Percentiles rank a stretch among this genome's conserved stretches.
These are phyloP conservation scores for Chondrilla cf. caribensis DNA, from an alignment of 37 sponge, comb jelly and placozoan genomes.

Conservation along the genomic window DNA sequence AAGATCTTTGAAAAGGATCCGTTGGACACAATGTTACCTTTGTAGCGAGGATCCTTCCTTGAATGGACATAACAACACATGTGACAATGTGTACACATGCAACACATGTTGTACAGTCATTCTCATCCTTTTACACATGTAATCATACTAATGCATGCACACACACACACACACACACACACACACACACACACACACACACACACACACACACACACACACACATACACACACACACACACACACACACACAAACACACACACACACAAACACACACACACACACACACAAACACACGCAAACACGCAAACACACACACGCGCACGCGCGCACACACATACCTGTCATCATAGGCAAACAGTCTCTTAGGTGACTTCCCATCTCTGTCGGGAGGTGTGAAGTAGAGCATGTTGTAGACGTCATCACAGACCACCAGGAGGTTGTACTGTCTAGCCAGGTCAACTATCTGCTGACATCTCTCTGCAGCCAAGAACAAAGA, in stretches of 20 bases:
- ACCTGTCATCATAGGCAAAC: constrained; percentile 70
- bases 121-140: too few species aligned
- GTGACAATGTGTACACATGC: too few species aligned
- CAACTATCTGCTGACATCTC: constrained; percentile 52
- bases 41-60: constrained; percentile 61
- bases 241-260: too few species aligned
- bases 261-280: too few species aligned
- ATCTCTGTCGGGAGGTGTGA: constrained; percentile 8
- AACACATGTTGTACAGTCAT: too few species aligned
- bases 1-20: constrained; percentile 86
- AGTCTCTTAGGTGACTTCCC: constrained; percentile 45
- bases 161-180: too few species aligned
- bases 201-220: too few species aligned
- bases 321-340: neutral
- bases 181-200: too few species aligned
- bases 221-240: too few species aligned
- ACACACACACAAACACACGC: too few species aligned
- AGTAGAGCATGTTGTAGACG: constrained; percentile 81
- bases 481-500: constrained; percentile 20
- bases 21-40: constrained; percentile 78
- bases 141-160: too few species aligned
- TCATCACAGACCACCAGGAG: constrained; percentile 78
- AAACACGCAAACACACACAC: neutral
- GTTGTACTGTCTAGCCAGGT: constrained; percentile 70
- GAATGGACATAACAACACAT: too few species aligned